A percentile compares a stretch with the other conserved stretches of the same genome.
phyloP scores from a whole-genome alignment of 2,113 vertebrate species.

The Chlorocebus sabaeus region DNA sequence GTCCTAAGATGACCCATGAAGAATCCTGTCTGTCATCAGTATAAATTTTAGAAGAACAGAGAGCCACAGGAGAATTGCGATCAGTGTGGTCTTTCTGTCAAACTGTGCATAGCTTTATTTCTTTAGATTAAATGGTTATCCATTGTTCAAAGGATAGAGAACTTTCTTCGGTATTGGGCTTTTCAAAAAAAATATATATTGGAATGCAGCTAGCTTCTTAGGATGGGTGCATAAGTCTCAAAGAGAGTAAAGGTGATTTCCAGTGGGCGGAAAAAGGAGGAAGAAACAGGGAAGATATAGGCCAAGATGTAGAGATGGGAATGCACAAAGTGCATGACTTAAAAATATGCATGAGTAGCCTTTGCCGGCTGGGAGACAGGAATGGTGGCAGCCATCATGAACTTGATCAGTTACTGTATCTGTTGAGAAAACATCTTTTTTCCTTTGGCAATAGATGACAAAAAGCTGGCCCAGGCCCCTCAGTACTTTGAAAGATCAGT shows the following conservation, averaged over 20 bases:
- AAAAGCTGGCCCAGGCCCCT: background rate
- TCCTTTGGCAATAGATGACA: background rate
- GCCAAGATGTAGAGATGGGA: background rate
- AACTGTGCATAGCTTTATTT: background rate
- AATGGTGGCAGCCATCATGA: background rate
- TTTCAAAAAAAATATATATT: background rate
- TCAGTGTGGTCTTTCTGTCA: background rate
- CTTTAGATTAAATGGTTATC: background rate
- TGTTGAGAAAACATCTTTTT: background rate
- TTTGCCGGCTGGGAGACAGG: background rate
- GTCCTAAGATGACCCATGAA: background rate
- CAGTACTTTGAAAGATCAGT: background rate
- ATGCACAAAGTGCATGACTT: background rate
- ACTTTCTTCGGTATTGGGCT: background rate
- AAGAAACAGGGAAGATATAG: background rate
- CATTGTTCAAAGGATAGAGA: background rate
- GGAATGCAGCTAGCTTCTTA: background rate
- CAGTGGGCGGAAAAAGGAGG: background rate
- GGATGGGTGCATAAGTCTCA: background rate
- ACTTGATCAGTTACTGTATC: background rate
- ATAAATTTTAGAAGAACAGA: background rate
- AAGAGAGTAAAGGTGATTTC: background rate
- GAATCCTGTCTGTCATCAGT: background rate
- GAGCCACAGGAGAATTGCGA: background rate
- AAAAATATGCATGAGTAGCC: background rate